Conservation (phyloP, 2,888 invertebrate species). For the Lasioglossum lativentre region DNA sequence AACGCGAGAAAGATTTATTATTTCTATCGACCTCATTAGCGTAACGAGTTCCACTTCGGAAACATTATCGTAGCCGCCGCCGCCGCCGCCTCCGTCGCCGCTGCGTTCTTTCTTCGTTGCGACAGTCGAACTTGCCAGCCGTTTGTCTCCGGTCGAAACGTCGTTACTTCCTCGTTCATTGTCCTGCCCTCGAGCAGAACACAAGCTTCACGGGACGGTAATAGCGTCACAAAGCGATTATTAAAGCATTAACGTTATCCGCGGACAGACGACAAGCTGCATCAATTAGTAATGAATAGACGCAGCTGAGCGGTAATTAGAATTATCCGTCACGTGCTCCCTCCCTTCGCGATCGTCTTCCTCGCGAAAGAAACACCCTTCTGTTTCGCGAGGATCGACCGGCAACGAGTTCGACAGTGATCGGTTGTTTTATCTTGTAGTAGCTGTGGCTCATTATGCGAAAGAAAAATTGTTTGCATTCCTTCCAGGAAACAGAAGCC, state of each 20-base stretch:
- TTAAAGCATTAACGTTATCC: slow-evolving; percentile 11
- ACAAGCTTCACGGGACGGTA: not conserved
- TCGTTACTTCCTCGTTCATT: slow-evolving; percentile 4
- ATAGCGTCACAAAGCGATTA: slow-evolving; percentile 7
- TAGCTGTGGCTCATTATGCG: too few species aligned
- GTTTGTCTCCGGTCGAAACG: not conserved
- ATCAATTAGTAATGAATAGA: not conserved
- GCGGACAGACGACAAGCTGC: not conserved
- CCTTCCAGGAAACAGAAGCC: too few species aligned
- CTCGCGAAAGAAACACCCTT: not conserved
- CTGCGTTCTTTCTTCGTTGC: not conserved
- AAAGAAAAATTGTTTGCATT: too few species aligned
- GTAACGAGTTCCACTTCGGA: slow-evolving; percentile 11
- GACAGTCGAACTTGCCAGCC: slow-evolving; percentile 10
- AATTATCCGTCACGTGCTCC: not conserved
- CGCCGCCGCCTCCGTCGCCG: not conserved
- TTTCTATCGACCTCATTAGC: not conserved
- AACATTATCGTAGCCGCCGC: not conserved
- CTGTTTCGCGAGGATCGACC: not conserved
- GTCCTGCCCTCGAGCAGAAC: not conserved
- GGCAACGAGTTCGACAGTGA: not conserved
- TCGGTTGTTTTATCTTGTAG: not conserved
- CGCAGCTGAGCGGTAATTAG: slow-evolving; percentile 2
- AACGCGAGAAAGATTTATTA: not conserved
- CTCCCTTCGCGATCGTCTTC: not conserved